phyloP scores from a whole-genome alignment of 2,888 invertebrate genomes.

The Drosophila planitibia region DNA sequence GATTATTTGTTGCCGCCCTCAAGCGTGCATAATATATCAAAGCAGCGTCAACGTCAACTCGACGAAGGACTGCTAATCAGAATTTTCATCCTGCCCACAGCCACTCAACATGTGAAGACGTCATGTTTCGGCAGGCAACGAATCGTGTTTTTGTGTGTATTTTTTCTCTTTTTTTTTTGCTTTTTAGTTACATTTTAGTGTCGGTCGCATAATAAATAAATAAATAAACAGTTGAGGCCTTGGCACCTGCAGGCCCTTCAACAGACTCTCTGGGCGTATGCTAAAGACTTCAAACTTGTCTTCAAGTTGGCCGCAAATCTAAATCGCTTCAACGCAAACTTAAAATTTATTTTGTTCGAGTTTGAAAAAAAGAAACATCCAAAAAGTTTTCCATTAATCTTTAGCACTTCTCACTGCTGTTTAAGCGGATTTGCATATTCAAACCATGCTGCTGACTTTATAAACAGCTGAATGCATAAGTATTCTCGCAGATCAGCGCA shows the following conservation, averaged over 20 bases:
- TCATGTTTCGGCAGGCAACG: slow-evolving; percentile 59
- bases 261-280: slow-evolving; percentile 65
- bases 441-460: slow-evolving; percentile 44
- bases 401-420: slow-evolving; percentile 67
- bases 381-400: slow-evolving; percentile 77
- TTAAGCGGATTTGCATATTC: slow-evolving; percentile 70
- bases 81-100: slow-evolving; percentile 13
- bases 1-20: slow-evolving; percentile 81
- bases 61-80: slow-evolving; percentile 41
- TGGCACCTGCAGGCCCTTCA: slow-evolving; percentile 47
- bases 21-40: slow-evolving; percentile 82
- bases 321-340: slow-evolving; percentile 47
- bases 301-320: slow-evolving; percentile 26
- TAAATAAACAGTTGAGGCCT: slow-evolving; percentile 72
- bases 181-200: slow-evolving; percentile 81
- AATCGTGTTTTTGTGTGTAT: slow-evolving; percentile 11
- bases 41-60: slow-evolving; percentile 74
- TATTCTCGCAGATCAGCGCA: slow-evolving; percentile 25
- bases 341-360: slow-evolving; percentile 44
- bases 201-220: slow-evolving; percentile 78
- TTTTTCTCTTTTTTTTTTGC: slow-evolving; percentile 30
- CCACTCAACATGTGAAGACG: slow-evolving; percentile 71
- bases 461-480: slow-evolving; percentile 59
- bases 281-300: slow-evolving; percentile 52
- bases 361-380: slow-evolving; percentile 1